Conservation (phyloP, 2,797 vertebrate genomes). For the Mycteria americana region DNA sequence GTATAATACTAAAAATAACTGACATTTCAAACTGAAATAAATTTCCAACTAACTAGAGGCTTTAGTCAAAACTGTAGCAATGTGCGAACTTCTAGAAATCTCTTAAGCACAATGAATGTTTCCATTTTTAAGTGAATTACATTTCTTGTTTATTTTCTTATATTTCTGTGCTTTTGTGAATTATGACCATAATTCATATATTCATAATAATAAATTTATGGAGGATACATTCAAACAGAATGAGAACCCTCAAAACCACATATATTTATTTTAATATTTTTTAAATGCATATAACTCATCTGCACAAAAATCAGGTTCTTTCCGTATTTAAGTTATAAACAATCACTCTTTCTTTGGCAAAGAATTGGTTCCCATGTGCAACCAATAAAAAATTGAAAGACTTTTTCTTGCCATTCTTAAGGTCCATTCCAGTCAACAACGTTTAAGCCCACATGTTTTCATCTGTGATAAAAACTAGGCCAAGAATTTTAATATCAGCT, state of each 20-base stretch:
- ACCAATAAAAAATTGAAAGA: background rate
- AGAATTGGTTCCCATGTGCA: background rate
- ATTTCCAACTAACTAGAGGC: background rate
- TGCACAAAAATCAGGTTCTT: background rate
- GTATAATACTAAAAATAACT: background rate
- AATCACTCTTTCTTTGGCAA: background rate
- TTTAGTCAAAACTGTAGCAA: background rate
- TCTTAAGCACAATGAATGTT: background rate
- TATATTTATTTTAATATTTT: background rate
- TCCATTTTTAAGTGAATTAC: background rate
- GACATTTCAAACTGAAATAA: background rate
- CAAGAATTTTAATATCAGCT: background rate
- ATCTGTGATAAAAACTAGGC: background rate
- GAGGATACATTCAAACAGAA: background rate
- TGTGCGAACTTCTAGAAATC: background rate
- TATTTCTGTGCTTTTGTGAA: background rate
- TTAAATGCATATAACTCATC: background rate
- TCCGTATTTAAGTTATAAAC: background rate
- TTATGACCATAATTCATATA: background rate
- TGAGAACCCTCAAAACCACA: background rate
- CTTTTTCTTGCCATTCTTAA: background rate
- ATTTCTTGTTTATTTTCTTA: background rate
- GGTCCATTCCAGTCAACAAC: background rate
- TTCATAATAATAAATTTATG: background rate
- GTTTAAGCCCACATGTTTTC: background rate